phyloP scores from a whole-genome alignment of 2,797 vertebrate genomes.

The Halcyon chelicuti region DNA sequence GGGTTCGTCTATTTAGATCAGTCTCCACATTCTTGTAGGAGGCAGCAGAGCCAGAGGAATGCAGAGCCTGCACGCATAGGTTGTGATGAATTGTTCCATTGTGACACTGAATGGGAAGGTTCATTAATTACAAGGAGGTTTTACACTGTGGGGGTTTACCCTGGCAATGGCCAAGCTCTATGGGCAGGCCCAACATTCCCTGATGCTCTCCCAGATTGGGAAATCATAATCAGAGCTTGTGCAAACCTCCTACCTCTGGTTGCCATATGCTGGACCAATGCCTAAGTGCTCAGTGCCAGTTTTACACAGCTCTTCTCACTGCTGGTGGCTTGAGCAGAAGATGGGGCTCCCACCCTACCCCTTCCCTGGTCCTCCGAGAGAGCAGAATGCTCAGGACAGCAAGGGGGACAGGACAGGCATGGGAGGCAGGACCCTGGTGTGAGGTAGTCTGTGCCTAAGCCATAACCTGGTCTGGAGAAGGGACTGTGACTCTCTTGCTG shows the following conservation, averaged over 20 bases:
- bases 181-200: neutral
- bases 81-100: conserved; percentile 23
- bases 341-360: neutral
- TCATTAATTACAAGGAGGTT: conserved; percentile 5
- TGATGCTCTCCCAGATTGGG: conserved; percentile 12
- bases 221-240: conserved; percentile 8
- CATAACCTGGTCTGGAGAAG: neutral
- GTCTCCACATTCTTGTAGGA: neutral
- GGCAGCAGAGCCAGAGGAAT: conserved; percentile 22
- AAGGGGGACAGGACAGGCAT: neutral
- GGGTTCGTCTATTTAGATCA: neutral
- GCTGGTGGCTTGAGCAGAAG: neutral
- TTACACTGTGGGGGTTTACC: neutral
- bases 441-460: neutral
- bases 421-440: neutral
- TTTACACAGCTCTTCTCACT: neutral
- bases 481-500: neutral
- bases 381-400: neutral
- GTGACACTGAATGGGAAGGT: neutral
- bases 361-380: neutral
- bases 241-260: neutral
- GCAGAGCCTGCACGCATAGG: neutral
- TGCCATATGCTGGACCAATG: neutral
- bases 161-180: neutral
- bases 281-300: neutral